Percentiles rank a stretch among this genome's conserved stretches.
phyloP scores from a whole-genome alignment of 2,113 vertebrate genomes.

The Arizona elegans region DNA sequence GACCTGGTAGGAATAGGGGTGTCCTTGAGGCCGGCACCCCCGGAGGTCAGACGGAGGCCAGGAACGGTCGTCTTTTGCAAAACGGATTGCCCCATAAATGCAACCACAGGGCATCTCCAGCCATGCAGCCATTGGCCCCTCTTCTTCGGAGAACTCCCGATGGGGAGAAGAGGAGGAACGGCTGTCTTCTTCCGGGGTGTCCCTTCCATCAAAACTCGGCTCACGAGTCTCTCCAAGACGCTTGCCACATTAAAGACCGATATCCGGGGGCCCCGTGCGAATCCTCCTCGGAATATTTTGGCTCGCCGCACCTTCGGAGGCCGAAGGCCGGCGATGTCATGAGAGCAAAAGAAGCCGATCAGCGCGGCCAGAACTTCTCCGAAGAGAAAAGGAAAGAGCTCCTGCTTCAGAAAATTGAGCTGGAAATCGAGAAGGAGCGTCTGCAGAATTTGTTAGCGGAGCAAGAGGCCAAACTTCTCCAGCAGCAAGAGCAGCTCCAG shows the following conservation, averaged over 20 bases:
- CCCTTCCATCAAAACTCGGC: conserved; percentile 22
- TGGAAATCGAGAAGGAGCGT: conserved; percentile 86
- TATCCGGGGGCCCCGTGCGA: conserved; percentile 32
- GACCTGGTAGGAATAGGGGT: conserved; percentile 49
- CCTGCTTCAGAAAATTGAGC: conserved; percentile 88
- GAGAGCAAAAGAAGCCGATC: conserved; percentile 39
- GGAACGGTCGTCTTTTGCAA: conserved; percentile 26
- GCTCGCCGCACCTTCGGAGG: conserved; percentile 22
- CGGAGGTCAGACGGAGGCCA: conserved; percentile 24
- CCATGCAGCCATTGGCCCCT: conserved; percentile 31
- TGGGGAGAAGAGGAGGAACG: conserved; percentile 32
- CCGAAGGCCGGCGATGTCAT: neutral
- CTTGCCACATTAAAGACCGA: conserved; percentile 3
- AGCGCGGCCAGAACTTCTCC: conserved; percentile 67
- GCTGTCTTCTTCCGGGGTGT: conserved; percentile 1
- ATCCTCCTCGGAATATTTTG: conserved; percentile 33
- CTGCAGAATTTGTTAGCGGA: conserved; percentile 83
- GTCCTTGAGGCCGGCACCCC: conserved; percentile 12
- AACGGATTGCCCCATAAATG: conserved; percentile 39
- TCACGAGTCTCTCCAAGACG: conserved; percentile 8
- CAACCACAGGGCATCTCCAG: conserved; percentile 42
- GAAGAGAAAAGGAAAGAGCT: conserved; percentile 83
- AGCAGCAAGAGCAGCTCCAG: conserved; percentile 82
- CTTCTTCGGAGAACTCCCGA: conserved; percentile 18
- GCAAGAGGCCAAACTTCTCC: conserved; percentile 83